A percentile compares a stretch with the other conserved stretches of the same genome.
phyloP scores from a whole-genome alignment of 1,140 invertebrate genomes.

The Elymnias hypermnestra region DNA sequence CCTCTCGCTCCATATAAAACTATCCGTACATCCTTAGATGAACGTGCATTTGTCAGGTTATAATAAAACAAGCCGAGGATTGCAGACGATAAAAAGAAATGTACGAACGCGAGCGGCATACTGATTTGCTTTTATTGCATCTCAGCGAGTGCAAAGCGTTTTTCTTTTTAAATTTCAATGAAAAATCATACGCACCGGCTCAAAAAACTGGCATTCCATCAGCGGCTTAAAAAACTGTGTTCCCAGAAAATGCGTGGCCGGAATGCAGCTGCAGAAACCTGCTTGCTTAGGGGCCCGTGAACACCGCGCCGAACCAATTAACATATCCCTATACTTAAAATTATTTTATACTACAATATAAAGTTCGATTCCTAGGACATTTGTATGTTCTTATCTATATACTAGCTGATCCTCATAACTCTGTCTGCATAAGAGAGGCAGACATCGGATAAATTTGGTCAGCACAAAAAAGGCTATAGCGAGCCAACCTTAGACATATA shows the following conservation, averaged over 20 bases:
- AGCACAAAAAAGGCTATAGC: no score
- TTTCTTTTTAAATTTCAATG: constrained; percentile 68
- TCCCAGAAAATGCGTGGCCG: constrained; percentile 59
- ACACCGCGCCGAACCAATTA: constrained; percentile 24
- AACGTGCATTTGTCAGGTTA: constrained; percentile 34
- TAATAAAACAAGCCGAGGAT: constrained; percentile 45
- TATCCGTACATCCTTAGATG: constrained; percentile 14
- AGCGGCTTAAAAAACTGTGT: constrained; percentile 49
- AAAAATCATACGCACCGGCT: constrained; percentile 58
- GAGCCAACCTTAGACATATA: no score
- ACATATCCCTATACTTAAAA: not conserved
- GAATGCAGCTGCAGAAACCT: constrained; percentile 55
- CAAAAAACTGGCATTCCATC: constrained; percentile 56
- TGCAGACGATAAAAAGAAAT: constrained; percentile 48
- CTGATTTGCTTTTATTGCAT: constrained; percentile 44
- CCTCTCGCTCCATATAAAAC: constrained; percentile 17
- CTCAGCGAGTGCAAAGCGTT: constrained; percentile 31
- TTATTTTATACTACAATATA: no score
- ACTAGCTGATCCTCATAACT: no score
- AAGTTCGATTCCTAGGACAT: no score
- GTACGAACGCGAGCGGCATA: constrained; percentile 36
- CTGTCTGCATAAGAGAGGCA: no score
- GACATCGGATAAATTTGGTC: no score
- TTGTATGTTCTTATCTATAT: no score
- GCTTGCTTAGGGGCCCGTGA: constrained; percentile 45